These are phyloP conservation scores for Capitulum mitella DNA, from an alignment of 2,888 invertebrate genomes.

Conservation along the genomic window DNA sequence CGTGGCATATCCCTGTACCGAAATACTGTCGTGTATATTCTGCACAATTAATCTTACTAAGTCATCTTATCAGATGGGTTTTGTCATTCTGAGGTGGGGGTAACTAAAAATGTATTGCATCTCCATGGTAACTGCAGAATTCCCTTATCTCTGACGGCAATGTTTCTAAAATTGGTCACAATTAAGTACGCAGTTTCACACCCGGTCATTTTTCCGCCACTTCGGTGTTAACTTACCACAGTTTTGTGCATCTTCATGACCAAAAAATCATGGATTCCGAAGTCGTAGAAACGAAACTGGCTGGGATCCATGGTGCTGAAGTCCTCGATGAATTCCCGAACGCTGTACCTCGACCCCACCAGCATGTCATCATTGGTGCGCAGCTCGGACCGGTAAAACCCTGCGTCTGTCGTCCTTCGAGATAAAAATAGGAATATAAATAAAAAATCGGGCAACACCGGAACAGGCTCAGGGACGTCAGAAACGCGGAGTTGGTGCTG, in stretches of 20 bases:
- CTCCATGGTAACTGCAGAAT: neutral
- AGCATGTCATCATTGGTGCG: too few relatives aligned
- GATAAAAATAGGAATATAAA: too few relatives aligned
- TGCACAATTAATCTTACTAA: too few relatives aligned
- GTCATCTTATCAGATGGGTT: too few relatives aligned
- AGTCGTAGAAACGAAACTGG: constrained; percentile 1
- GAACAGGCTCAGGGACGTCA: too few relatives aligned
- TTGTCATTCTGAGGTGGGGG: too few relatives aligned
- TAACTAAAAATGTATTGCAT: too few relatives aligned
- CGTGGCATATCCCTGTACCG: neutral
- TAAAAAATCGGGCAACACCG: too few relatives aligned
- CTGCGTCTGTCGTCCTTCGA: too few relatives aligned
- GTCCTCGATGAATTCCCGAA: neutral
- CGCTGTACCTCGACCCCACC: neutral
- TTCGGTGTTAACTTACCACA: neutral
- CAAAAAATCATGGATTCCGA: constrained; percentile 1
- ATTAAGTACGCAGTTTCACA: neutral
- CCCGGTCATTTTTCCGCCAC: neutral
- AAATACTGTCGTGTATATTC: too few relatives aligned
- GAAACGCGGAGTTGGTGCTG: too few relatives aligned
- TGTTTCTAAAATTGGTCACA: neutral
- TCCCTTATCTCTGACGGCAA: neutral
- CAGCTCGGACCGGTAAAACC: too few relatives aligned
- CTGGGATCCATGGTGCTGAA: neutral
- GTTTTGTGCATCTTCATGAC: neutral